Conservation (phyloP, 2,888 invertebrate genomes). For the Merodon equestris region DNA sequence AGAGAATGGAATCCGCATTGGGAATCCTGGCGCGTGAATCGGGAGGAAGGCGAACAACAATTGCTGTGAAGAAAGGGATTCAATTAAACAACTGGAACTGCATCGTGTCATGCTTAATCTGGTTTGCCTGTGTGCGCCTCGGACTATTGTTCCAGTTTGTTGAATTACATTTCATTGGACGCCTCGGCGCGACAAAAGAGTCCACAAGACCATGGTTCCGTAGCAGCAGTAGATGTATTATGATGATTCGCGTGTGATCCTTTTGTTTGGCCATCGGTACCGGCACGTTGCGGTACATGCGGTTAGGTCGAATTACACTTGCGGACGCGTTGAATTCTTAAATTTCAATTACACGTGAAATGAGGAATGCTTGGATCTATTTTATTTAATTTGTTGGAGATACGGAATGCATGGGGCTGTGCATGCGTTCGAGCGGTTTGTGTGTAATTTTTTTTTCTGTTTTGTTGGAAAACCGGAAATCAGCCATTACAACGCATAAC, state of each 20-base stretch:
- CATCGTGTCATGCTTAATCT: conserved; percentile 66
- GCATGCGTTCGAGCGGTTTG: conserved; percentile 3
- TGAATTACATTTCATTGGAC: conserved; percentile 26
- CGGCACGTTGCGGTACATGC: conserved; percentile 38
- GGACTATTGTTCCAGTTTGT: conserved; percentile 55
- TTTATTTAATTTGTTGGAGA: conserved; percentile 12
- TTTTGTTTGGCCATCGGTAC: conserved; percentile 36
- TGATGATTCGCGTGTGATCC: conserved; percentile 54
- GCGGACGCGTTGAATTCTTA: conserved; percentile 40
- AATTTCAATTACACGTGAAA: conserved; percentile 61
- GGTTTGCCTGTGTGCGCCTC: conserved; percentile 14
- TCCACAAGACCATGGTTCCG: conserved; percentile 35
- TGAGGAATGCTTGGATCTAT: conserved; percentile 46
- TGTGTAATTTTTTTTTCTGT: background rate
- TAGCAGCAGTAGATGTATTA: conserved; percentile 47
- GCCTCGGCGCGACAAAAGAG: background rate
- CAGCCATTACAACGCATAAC: conserved; percentile 43
- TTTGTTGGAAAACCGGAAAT: conserved; percentile 41
- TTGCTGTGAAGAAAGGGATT: conserved; percentile 58
- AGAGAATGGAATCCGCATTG: too few relatives aligned
- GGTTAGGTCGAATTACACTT: conserved; percentile 46
- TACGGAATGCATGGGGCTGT: conserved; percentile 3
- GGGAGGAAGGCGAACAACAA: background rate
- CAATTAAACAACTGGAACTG: conserved; percentile 66
- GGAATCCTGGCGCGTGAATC: too few relatives aligned